Conservation (phyloP, 2,888 invertebrate genomes). For the Heliconius ethilla region DNA sequence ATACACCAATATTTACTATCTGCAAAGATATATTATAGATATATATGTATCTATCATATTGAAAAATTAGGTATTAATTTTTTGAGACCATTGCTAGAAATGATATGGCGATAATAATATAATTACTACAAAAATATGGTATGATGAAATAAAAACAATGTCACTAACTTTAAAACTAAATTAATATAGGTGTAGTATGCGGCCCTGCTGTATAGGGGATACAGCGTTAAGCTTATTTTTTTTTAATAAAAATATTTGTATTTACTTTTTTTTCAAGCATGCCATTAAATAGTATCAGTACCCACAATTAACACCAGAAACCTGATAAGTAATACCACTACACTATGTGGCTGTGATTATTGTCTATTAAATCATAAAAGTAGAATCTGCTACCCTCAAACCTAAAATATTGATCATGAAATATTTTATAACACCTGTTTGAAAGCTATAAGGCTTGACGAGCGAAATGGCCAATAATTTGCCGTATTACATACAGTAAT, state of each 20-base stretch:
- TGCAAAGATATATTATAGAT: no score
- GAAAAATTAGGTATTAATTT: no score
- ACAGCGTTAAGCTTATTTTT: no score
- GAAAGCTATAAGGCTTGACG: constrained; percentile 39
- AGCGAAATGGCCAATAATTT: constrained; percentile 26
- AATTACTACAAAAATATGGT: no score
- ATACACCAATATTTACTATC: no score
- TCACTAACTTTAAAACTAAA: neutral
- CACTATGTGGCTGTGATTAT: neutral
- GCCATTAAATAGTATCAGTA: neutral
- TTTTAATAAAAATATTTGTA: no score
- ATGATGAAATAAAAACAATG: no score
- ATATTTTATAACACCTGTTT: constrained; percentile 48
- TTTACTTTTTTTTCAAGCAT: no score
- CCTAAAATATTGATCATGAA: constrained; percentile 40
- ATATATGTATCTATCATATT: no score
- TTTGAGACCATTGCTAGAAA: no score
- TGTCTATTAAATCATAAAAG: neutral
- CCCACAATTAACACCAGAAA: neutral
- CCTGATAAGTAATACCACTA: neutral
- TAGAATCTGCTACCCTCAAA: neutral
- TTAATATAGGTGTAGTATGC: neutral
- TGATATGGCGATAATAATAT: no score
- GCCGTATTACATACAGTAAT: neutral
- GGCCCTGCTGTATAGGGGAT: no score